These are phyloP conservation scores for Proctacanthus coquilletti DNA, from an alignment of 1,140 invertebrate species.

Conservation along the genomic window DNA sequence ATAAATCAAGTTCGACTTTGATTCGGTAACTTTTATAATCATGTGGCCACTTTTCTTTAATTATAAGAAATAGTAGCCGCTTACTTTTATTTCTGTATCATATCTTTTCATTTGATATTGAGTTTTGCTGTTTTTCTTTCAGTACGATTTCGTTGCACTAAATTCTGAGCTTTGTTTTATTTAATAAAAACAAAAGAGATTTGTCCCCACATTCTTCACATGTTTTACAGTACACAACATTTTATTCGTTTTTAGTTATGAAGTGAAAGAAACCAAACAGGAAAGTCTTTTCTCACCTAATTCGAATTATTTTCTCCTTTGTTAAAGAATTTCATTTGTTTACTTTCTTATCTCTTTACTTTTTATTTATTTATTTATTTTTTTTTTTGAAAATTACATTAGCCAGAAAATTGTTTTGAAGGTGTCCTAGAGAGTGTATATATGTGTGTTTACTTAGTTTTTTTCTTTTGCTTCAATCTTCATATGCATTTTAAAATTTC, in stretches of 20 bases:
- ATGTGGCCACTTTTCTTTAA: too few species aligned
- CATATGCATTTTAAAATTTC: constrained; percentile 6
- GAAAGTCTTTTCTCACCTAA: too few species aligned
- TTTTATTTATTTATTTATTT: not conserved
- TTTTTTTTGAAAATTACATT: not conserved
- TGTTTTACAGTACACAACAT: not conserved
- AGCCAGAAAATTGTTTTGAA: not conserved
- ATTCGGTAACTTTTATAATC: too few species aligned
- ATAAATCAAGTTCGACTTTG: too few species aligned
- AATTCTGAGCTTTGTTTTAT: not conserved
- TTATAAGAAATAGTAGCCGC: too few species aligned
- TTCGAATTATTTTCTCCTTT: too few species aligned
- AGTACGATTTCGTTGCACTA: constrained; percentile 5
- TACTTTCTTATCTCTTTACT: not conserved
- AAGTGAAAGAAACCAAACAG: too few species aligned
- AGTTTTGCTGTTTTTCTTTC: constrained; percentile 11
- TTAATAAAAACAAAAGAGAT: not conserved
- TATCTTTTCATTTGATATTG: too few species aligned
- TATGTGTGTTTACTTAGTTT: constrained; percentile 3
- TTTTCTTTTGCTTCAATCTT: constrained; percentile 6
- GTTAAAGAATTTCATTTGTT: not conserved
- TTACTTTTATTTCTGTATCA: too few species aligned
- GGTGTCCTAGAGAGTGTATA: not conserved
- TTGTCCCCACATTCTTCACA: not conserved
- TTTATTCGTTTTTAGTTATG: not conserved